Percentiles rank a stretch among this genome's conserved stretches.
Evolutionary conservation across 2,113 vertebrate species (phyloP).

Genomic region (Nesogale talazaci): DNA sequence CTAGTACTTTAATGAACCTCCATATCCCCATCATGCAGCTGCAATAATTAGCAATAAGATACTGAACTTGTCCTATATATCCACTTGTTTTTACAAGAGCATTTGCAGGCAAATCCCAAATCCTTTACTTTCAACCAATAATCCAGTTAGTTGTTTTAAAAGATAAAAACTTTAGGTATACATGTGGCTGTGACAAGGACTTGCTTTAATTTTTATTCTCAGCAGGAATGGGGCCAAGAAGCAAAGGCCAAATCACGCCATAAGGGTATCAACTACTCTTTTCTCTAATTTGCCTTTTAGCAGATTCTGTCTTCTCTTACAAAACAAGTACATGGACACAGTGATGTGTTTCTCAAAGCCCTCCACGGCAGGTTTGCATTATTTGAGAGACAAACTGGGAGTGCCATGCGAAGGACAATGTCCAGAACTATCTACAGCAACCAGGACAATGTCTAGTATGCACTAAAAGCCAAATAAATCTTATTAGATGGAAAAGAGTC

Average conservation of each 20-base stretch:
- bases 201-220: slow-evolving; percentile 24
- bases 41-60: neutral
- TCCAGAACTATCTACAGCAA: too few species aligned
- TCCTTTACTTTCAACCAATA: neutral
- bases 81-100: neutral
- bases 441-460: neutral
- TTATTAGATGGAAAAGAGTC: neutral
- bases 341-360: neutral
- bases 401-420: neutral
- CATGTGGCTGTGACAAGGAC: neutral
- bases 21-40: neutral
- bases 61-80: neutral
- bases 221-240: slow-evolving; percentile 3
- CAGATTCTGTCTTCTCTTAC: neutral
- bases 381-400: neutral
- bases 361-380: neutral
- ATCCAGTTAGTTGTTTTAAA: neutral
- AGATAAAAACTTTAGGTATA: neutral
- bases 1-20: neutral
- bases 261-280: neutral
- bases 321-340: neutral
- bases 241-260: neutral
- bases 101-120: neutral
- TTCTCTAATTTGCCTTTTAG: slow-evolving; percentile 8
- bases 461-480: neutral